phyloP scores from a whole-genome alignment of 37 sponge, comb jelly and placozoan genomes.

The Diacarnus erythraeanus region DNA sequence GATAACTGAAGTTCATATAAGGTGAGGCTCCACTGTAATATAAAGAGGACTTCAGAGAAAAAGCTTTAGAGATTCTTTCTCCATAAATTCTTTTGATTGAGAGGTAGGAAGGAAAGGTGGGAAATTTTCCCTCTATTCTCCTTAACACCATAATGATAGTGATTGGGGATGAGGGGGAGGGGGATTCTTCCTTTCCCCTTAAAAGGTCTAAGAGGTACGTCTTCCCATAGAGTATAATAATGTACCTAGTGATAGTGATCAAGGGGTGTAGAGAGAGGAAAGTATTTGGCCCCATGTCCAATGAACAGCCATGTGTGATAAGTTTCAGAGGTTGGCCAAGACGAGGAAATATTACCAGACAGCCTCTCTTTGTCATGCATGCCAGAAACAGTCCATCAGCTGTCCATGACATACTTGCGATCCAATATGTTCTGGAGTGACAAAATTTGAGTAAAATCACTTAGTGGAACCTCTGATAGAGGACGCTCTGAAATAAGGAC shows the following conservation, averaged over 20 bases:
- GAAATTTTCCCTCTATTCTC: too few relatives aligned
- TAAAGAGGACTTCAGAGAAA: too few relatives aligned
- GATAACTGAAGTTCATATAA: too few relatives aligned
- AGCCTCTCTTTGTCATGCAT: conserved; percentile 57
- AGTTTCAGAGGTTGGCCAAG: conserved; percentile 47
- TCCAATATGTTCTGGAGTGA: conserved; percentile 57
- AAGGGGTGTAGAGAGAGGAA: conserved; percentile 69
- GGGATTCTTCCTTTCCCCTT: too few relatives aligned
- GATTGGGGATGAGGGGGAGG: background rate
- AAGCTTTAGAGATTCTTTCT: too few relatives aligned
- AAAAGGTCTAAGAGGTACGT: too few relatives aligned
- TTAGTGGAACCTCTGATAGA: background rate
- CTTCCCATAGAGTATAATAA: too few relatives aligned
- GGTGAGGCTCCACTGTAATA: too few relatives aligned
- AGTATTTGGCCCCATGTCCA: conserved; percentile 60
- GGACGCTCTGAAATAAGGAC: too few relatives aligned
- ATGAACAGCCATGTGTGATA: conserved; percentile 42
- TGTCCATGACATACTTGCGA: conserved; percentile 64
- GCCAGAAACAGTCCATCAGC: conserved; percentile 63
- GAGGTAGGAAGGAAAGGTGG: background rate
- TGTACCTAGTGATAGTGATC: conserved; percentile 50
- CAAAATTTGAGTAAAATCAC: too few relatives aligned
- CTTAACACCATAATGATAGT: background rate
- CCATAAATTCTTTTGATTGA: too few relatives aligned
- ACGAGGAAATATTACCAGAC: conserved; percentile 51